Evolutionary conservation across 2,113 vertebrate species (phyloP).

Genomic region (Chrysemys picta): DNA sequence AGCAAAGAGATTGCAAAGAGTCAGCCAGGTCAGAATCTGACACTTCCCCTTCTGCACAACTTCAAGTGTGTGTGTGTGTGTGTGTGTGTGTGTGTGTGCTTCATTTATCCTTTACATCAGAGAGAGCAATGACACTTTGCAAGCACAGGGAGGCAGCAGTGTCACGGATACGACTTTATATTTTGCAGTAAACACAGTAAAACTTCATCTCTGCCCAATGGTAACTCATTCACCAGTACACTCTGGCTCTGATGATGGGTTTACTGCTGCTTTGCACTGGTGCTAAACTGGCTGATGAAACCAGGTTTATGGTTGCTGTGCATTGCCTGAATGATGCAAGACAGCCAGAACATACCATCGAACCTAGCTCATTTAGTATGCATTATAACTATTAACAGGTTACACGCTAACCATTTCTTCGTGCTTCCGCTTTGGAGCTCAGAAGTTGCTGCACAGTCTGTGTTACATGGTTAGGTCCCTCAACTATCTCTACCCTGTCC

Average conservation of each 20-base stretch:
- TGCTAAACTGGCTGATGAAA: not conserved
- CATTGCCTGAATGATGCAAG: not conserved
- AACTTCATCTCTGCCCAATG: not conserved
- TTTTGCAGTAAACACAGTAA: too few relatives aligned
- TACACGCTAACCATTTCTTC: not conserved
- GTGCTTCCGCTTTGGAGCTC: not conserved
- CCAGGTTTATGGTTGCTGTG: not conserved
- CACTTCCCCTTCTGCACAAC: not conserved
- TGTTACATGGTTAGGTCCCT: not conserved
- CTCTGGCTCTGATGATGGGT: not conserved
- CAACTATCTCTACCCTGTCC: not conserved
- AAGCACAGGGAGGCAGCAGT: constrained; percentile 18
- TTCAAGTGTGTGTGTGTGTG: too few relatives aligned
- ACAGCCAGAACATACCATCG: not conserved
- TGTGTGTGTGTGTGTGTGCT: too few relatives aligned
- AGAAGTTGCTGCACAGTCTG: not conserved
- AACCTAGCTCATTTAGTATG: too few relatives aligned
- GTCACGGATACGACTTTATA: not conserved
- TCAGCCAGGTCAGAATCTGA: not conserved
- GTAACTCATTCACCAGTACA: too few relatives aligned
- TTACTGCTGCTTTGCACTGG: not conserved
- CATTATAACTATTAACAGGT: too few relatives aligned
- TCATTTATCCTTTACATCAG: not conserved
- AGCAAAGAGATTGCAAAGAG: not conserved
- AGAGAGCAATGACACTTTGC: not conserved